phyloP scores from a whole-genome alignment of 2,113 vertebrate genomes.

The Oncorhynchus clarkii region DNA sequence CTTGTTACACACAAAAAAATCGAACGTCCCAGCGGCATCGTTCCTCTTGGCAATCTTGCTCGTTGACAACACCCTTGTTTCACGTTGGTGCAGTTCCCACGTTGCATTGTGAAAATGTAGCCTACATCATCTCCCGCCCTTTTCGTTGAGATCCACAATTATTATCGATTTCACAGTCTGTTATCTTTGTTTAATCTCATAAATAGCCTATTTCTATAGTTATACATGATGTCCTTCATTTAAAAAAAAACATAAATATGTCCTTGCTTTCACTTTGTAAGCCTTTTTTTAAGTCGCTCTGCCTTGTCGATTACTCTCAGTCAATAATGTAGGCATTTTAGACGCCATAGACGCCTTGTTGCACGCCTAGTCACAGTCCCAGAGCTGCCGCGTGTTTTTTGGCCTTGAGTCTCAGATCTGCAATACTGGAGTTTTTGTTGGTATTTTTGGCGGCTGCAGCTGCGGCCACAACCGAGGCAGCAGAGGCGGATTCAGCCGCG shows the following conservation, averaged over 20 bases:
- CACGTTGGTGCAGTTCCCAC: background rate
- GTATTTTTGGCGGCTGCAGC: constrained; percentile 97
- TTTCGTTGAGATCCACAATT: constrained; percentile 38
- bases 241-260: constrained; percentile 70
- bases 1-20: constrained; percentile 85
- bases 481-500: constrained; percentile 92
- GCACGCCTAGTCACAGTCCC: constrained; percentile 83
- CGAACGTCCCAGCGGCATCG: constrained; percentile 87
- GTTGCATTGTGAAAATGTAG: background rate
- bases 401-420: constrained; percentile 98
- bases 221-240: constrained; percentile 70
- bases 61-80: constrained; percentile 10
- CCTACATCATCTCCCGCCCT: background rate
- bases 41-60: constrained; percentile 27
- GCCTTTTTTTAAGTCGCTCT: constrained; percentile 26
- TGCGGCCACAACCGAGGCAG: constrained; percentile 93
- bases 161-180: constrained; percentile 58
- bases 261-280: constrained; percentile 52
- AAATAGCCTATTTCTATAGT: constrained; percentile 75
- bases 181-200: constrained; percentile 63
- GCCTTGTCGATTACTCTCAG: constrained; percentile 29
- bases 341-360: background rate
- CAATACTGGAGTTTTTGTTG: constrained; percentile 99
- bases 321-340: constrained; percentile 17
- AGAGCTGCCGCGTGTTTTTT: constrained; percentile 96